Percentiles rank a stretch among this genome's conserved stretches.
phyloP scores from a whole-genome alignment of 1,140 invertebrate species.

The Ladona fulva region DNA sequence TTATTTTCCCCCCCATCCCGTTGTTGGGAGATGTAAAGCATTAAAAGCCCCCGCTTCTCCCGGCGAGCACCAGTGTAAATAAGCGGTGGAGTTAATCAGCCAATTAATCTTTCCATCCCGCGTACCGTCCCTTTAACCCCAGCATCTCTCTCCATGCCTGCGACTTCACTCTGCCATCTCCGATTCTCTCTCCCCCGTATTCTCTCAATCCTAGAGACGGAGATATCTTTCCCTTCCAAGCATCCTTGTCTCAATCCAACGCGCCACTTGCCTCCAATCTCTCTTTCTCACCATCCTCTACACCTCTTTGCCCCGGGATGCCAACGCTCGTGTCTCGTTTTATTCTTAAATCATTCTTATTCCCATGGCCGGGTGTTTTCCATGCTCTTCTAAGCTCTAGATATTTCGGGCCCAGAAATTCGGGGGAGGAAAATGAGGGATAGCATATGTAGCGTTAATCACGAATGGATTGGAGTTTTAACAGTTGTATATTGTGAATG shows the following conservation, averaged over 20 bases:
- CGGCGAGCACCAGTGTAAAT: not conserved
- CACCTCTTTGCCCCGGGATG: not conserved
- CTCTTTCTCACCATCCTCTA: not conserved
- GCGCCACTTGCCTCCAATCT: conserved; percentile 2
- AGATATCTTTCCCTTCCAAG: not conserved
- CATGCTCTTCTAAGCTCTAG: no score
- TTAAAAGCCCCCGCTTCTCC: not conserved
- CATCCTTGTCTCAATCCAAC: not conserved
- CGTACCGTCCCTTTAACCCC: not conserved
- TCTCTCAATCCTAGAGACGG: not conserved
- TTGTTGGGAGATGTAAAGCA: conserved; percentile 5
- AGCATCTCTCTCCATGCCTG: not conserved
- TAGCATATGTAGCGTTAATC: no score
- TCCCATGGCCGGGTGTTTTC: no score
- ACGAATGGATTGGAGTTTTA: no score
- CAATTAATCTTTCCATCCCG: conserved; percentile 1
- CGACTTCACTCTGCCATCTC: not conserved
- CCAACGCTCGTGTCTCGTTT: not conserved
- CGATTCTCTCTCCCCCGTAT: not conserved
- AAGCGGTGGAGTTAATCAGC: not conserved
- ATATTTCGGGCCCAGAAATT: no score
- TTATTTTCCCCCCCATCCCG: not conserved
- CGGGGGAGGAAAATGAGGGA: no score
- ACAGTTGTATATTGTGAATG: no score
- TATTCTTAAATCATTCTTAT: no score